Conservation (phyloP, 2,113 vertebrate species). For the Octodon degus region DNA sequence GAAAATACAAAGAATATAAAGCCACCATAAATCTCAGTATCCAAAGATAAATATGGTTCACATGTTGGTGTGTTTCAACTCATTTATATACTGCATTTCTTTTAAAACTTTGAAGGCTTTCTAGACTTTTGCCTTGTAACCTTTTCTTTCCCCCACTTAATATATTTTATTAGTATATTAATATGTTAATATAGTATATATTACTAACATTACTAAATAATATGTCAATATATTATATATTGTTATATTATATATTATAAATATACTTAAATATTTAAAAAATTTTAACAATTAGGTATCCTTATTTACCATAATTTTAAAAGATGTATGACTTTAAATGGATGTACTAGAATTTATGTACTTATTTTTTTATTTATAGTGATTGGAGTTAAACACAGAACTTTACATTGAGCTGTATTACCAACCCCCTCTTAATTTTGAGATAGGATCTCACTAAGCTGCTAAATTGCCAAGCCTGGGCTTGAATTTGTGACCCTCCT, state of each 20-base stretch:
- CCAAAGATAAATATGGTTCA: not conserved
- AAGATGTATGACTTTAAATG: constrained; percentile 45
- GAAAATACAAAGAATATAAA: constrained; percentile 16
- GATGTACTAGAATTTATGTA: not conserved
- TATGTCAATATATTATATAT: no score
- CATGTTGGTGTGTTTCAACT: not conserved
- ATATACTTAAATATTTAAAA: not conserved
- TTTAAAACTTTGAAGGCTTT: not conserved
- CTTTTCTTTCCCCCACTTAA: not conserved
- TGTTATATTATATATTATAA: no score
- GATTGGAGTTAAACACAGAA: not conserved
- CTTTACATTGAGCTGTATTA: not conserved
- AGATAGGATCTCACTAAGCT: not conserved
- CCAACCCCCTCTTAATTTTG: not conserved
- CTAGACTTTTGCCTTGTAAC: not conserved
- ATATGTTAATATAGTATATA: no score
- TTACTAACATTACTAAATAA: no score
- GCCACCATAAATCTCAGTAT: not conserved
- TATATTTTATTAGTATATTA: not conserved
- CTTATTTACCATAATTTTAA: constrained; percentile 1
- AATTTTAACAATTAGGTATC: not conserved
- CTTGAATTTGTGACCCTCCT: not conserved
- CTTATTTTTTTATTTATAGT: not conserved
- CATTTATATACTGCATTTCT: not conserved
- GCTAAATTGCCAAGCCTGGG: not conserved